Evolutionary conservation across 2,888 invertebrate genomes (phyloP), one percentile per base, ranked within the genome.

Genomic region (Aspidiotus destructor): DNA sequence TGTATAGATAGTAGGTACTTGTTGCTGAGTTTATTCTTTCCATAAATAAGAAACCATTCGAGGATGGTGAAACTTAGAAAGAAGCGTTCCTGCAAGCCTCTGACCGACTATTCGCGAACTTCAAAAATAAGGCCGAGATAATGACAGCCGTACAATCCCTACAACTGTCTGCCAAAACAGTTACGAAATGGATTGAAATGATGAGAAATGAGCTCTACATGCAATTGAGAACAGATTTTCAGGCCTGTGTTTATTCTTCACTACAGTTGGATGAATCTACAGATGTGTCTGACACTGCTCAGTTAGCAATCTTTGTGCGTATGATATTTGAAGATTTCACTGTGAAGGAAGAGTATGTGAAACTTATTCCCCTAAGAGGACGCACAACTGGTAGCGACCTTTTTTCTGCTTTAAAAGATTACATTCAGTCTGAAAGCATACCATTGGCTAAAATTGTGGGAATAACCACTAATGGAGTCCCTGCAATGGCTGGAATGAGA

Each of bases 41-140:
- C 16, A 57, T 60, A 13, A 42, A 68, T 60, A 68, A 68, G 58
- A 57, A 68, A 60, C 57, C 48, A 42, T 68, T 58, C 48, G 10
- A 53, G 48, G 42, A 40, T 42, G 60, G 60, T 44, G 58, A 68
- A 48, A n/a, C 60, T 48, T 42, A 60, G 42, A 68, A 68, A 60
- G 13, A 57, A 48, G 67, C 60, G 8, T 65, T 65, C 44, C 44
- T 65, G 41, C 28, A 58, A 44, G 58, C 41, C 8, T 16, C 67
- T 40, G 52, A 58, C 57, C 8, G 13, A 40, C 57, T 67, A 58
- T 58, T 60, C 48, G 58, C 58, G 8, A 48, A 60, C 17, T 67
- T 60, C 41, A 60, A 58, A 67, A 67, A 67, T 52, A 48, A 67
- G 58, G 9, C 42, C n/a, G 60, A 67, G 58, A 68, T 68, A 42